Evolutionary conservation across 92 coral and sea anemone genomes (phyloP), one percentile per base, ranked within the genome.

Genomic region (Siderastrea siderea): DNA sequence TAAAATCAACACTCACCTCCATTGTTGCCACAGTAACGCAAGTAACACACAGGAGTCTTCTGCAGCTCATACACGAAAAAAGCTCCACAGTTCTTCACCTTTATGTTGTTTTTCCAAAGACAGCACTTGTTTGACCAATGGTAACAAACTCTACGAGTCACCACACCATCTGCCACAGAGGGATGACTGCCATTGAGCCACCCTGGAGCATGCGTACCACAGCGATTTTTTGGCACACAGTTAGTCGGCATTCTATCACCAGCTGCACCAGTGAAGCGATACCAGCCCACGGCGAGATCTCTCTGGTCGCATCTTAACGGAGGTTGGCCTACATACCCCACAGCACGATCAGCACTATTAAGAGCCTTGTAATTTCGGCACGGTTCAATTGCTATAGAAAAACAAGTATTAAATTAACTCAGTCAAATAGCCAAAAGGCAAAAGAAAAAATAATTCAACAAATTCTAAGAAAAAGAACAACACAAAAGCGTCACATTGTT

Each of bases 161-260:
- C 84, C 4, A 47, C 13, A 17, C 84, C 84, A 3, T 79, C 84
- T 3, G 47, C 72, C 9, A 65, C 46, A n/a, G 71, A 14, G 38
- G 84, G 84, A 19, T 79, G 71, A 0, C 47, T 15, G 0, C 60
- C 84, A n/a, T 63, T 46, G 2, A 79, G 57, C 83, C 83, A 79
- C 8, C 83, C 83, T 3, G 83, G 71, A 62, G 84, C 84, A 62
- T 79, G 57, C 58, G 84, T 65, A 47, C 84, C 84, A 13, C 84
- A 79, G 6, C 73, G 84, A 7, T 19, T 47, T 2, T 2, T 63
- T 16, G 47, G 50, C 7, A 50, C 57, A 19, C 84, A 79, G 5
- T 50, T 46, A 5, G 71, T 45, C 10, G 84, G 71, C 60, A 79
- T 79, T 47, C 11, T 8, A n/a, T 62, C 72, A 15, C 84, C 84